A percentile compares a stretch with the other conserved stretches of the same genome.
Evolutionary conservation across 1,140 invertebrate genomes (phyloP).

Genomic region (Zaprionus inermis): DNA sequence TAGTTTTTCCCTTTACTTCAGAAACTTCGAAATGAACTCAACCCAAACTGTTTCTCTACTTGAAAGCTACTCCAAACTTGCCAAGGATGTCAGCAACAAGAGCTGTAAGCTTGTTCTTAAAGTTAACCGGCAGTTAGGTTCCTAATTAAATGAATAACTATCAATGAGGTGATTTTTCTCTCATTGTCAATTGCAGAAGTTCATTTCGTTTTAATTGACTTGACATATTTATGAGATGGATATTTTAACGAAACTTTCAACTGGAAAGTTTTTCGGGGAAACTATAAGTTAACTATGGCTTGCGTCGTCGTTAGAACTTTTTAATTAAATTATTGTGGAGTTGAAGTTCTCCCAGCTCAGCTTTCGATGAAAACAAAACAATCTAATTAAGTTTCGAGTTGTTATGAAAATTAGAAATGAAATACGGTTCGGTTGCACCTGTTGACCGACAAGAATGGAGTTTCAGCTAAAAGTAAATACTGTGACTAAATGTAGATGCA

Average conservation of each 20-base stretch:
- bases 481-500: background rate
- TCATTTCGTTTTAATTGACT: conserved; percentile 7
- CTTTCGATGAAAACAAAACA: background rate
- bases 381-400: conserved; percentile 4
- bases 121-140: background rate
- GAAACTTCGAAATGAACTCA: background rate
- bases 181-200: conserved; percentile 1
- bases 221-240: conserved; percentile 7
- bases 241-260: background rate
- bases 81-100: background rate
- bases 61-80: background rate
- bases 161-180: background rate
- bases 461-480: background rate
- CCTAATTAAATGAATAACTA: background rate
- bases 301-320: conserved; percentile 6
- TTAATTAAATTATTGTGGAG: conserved; percentile 16
- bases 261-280: background rate
- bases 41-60: background rate
- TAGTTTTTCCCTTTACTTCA: background rate
- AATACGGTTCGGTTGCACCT: background rate
- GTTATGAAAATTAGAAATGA: background rate
- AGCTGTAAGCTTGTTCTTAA: background rate
- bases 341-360: background rate
- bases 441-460: background rate
- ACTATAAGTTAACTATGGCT: background rate